These are phyloP conservation scores for Leptinotarsa texana DNA, from an alignment of 1,140 invertebrate species.

Conservation along the genomic window DNA sequence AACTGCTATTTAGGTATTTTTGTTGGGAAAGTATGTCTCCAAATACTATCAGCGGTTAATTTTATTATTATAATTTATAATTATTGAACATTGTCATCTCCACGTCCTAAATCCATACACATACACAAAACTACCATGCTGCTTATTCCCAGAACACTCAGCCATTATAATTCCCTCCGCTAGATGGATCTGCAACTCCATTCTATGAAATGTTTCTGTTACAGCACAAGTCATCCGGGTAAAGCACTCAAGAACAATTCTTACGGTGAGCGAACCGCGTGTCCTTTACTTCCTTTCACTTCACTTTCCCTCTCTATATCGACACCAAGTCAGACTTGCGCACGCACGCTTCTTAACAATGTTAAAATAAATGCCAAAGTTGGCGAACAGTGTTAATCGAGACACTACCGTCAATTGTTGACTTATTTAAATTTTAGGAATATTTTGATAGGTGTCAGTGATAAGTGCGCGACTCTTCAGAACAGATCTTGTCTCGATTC, in stretches of 20 bases:
- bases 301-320: constrained; percentile 31
- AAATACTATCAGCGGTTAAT: too few species aligned
- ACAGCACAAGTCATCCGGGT: not conserved
- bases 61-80: too few species aligned
- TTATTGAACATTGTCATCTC: too few species aligned
- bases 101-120: too few species aligned
- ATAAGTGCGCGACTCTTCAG: not conserved
- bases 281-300: constrained; percentile 31
- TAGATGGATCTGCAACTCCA: too few species aligned
- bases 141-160: too few species aligned
- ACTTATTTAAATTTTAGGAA: constrained; percentile 16
- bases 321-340: constrained; percentile 20
- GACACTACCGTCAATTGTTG: constrained; percentile 27
- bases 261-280: constrained; percentile 1
- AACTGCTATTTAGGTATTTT: too few species aligned
- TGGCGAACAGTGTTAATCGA: constrained; percentile 26
- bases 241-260: constrained; percentile 20
- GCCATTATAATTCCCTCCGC: too few species aligned
- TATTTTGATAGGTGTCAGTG: constrained; percentile 12
- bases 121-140: too few species aligned
- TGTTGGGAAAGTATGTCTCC: too few species aligned
- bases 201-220: too few species aligned
- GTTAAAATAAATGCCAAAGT: constrained; percentile 32
- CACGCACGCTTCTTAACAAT: constrained; percentile 21
- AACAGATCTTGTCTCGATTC: not conserved